Evolutionary conservation across 1,140 invertebrate species (phyloP), one percentile per base, ranked within the genome.

Genomic region (Pogonognathellus flavescens): DNA sequence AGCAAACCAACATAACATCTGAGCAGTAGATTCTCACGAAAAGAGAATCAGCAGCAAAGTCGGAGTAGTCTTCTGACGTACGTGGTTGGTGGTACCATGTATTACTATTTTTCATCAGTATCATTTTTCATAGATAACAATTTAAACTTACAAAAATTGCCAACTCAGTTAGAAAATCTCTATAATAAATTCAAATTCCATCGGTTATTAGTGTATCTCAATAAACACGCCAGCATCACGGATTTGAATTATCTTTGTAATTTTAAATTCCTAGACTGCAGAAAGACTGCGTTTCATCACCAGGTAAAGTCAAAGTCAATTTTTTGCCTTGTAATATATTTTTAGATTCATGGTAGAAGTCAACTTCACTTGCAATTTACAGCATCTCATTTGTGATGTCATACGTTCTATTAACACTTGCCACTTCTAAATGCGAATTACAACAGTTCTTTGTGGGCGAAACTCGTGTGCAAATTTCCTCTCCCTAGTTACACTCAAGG

Each of bases 21-120:
- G 70, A 76, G 70, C 70, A 76, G 70, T 76, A 76, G 70, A 76
- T 76, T 76, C 41, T 76, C 70, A 76, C 70, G 70, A 31, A 76
- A 31, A 76, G 31, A 41, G 31, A 41, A 49, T n/a, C 70, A 76
- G 25, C 14, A 57, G 53, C 70, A 50, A 31, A 76, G 41, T 76
- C 70, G 70, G 25, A 76, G 70, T 76, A 76, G 70, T 76, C 41
- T 66, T 25, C 62, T 76, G 70, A 76, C 70, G 70, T 76, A 76
- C 70, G 70, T 31, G 25, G 70, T 41, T 76, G 70, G 70, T 76
- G 70, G 70, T 76, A 76, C 70, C 70, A 76, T 76, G 70, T 76
- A 76, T 76, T 31, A 76, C 70, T 76, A 76, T 76, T 76, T 76
- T 76, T 76, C 70, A 49, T 31, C 70, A 76, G 70, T 76, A 13